Evolutionary conservation across 2,888 invertebrate species (phyloP).

Genomic region (Lutraria lutraria): DNA sequence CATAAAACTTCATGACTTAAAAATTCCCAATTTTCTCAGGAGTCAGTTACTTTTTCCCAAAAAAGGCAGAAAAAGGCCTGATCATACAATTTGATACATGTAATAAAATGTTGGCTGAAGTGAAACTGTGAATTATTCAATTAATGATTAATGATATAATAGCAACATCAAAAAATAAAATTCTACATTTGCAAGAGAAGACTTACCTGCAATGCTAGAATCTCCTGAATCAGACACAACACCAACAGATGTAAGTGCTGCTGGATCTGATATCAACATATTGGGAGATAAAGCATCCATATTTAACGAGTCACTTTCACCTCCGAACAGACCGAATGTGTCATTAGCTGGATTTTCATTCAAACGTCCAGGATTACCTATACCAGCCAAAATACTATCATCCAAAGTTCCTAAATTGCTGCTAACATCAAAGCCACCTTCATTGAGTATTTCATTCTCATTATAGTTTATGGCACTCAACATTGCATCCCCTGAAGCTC

Average conservation of each 20-base stretch:
- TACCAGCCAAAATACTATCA: constrained; percentile 82
- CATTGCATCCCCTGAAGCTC: constrained; percentile 85
- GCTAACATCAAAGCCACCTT: constrained; percentile 85
- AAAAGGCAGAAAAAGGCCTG: too few species aligned
- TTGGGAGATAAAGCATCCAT: constrained; percentile 83
- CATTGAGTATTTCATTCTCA: constrained; percentile 85
- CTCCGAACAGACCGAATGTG: constrained; percentile 85
- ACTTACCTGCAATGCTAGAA: constrained; percentile 59
- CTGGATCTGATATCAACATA: constrained; percentile 54
- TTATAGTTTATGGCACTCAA: constrained; percentile 86
- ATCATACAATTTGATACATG: too few species aligned
- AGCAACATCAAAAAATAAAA: not conserved
- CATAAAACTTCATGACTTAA: too few species aligned
- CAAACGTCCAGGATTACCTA: constrained; percentile 79
- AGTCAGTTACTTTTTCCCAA: too few species aligned
- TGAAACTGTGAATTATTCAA: too few species aligned
- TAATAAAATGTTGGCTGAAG: too few species aligned
- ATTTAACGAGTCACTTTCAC: constrained; percentile 83
- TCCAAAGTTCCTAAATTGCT: constrained; percentile 81
- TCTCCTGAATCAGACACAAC: constrained; percentile 61
- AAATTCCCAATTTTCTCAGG: too few species aligned
- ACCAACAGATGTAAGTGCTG: constrained; percentile 49
- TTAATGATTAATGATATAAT: too few species aligned
- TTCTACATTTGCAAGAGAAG: not conserved
- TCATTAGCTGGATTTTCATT: constrained; percentile 77